Evolutionary conservation across 2,113 vertebrate species (phyloP).

Genomic region (Cyphomyrus plagiostoma): DNA sequence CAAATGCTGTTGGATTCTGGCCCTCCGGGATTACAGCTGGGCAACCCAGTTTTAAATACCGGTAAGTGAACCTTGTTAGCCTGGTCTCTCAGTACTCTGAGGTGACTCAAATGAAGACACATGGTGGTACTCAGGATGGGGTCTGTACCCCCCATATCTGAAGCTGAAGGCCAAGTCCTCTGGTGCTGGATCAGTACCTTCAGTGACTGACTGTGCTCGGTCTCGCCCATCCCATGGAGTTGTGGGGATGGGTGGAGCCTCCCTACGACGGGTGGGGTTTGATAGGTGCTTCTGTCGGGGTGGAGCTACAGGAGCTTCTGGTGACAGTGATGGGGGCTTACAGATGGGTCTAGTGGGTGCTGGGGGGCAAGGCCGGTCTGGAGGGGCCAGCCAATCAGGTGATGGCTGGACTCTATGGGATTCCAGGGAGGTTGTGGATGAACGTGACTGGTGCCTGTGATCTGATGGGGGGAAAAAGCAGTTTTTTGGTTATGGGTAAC

Average conservation of each 20-base stretch:
- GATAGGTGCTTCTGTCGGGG: slow-evolving; percentile 28
- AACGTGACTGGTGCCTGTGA: slow-evolving; percentile 49
- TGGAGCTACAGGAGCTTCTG: slow-evolving; percentile 38
- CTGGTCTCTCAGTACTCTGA: background rate
- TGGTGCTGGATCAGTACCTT: slow-evolving; percentile 41
- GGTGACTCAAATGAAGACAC: background rate
- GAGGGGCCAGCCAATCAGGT: slow-evolving; percentile 34
- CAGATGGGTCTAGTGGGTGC: slow-evolving; percentile 50
- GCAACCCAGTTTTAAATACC: background rate
- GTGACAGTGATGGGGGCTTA: slow-evolving; percentile 40
- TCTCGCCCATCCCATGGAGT: slow-evolving; percentile 51
- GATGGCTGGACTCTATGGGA: slow-evolving; percentile 17
- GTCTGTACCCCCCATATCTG: background rate
- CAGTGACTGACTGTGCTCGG: slow-evolving; percentile 58
- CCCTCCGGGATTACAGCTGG: background rate
- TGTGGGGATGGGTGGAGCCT: slow-evolving; percentile 39
- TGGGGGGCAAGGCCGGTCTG: slow-evolving; percentile 51
- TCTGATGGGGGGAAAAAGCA: slow-evolving; percentile 34
- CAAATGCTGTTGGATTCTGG: background rate
- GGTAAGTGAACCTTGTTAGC: background rate
- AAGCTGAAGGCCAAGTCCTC: background rate
- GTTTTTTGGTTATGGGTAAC: background rate
- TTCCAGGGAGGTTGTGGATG: slow-evolving; percentile 25
- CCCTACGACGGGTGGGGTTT: slow-evolving; percentile 41
- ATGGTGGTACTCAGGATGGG: background rate